Conservation (phyloP, 1,140 invertebrate genomes). For the Diuraphis noxia region DNA sequence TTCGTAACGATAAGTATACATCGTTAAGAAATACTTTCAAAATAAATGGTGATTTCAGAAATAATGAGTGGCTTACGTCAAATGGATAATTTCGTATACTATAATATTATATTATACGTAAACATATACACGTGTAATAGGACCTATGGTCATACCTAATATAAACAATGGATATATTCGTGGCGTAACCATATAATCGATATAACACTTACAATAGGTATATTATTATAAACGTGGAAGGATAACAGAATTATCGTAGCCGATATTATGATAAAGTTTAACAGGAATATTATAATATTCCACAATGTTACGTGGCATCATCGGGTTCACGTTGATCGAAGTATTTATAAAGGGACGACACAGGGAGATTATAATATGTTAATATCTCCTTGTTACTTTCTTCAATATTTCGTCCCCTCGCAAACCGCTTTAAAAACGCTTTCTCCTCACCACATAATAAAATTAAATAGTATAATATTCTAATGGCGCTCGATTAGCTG, state of each 20-base stretch:
- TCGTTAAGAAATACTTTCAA: too few relatives aligned
- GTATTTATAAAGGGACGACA: neutral
- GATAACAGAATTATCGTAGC: neutral
- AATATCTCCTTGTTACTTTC: neutral
- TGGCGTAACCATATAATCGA: neutral
- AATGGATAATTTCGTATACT: neutral
- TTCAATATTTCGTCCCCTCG: neutral
- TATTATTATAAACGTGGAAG: neutral
- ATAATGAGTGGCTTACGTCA: neutral
- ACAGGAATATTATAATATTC: neutral
- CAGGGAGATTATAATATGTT: neutral
- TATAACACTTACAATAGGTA: neutral
- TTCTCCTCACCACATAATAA: neutral
- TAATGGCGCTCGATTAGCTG: neutral
- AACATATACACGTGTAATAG: neutral
- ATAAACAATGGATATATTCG: neutral
- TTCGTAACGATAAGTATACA: too few relatives aligned
- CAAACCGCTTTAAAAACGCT: neutral
- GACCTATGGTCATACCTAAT: too few relatives aligned
- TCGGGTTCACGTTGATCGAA: neutral
- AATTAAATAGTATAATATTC: neutral
- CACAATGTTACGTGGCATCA: neutral
- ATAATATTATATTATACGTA: neutral
- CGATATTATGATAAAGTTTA: neutral
- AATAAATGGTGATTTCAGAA: neutral